A percentile compares a stretch with the other conserved stretches of the same genome.
Conservation (phyloP, 2,113 vertebrate genomes). For the Phoenicopterus ruber region DNA sequence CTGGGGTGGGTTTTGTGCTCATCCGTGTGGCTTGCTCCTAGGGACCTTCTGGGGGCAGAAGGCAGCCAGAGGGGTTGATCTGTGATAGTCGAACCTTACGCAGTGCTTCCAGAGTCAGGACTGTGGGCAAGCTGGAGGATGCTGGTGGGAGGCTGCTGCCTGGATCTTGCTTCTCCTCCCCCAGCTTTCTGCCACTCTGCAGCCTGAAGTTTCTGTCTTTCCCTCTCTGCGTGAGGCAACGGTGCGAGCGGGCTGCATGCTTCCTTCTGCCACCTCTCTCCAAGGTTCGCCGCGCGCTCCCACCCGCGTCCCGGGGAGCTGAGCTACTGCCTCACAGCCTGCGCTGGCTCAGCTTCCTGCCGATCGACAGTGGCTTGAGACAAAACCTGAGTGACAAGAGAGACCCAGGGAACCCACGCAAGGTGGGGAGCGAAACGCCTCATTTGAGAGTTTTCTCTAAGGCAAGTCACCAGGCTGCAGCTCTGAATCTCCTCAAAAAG, state of each 20-base stretch:
- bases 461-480: not conserved
- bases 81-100: not conserved
- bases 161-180: not conserved
- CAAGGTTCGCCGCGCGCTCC: rapidly evolving
- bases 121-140: not conserved
- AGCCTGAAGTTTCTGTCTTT: not conserved
- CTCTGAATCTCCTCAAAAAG: not conserved
- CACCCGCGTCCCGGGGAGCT: rapidly evolving
- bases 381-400: not conserved
- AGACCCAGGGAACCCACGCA: not conserved
- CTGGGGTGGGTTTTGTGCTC: not conserved
- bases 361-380: not conserved
- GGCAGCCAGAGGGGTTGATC: not conserved
- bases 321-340: not conserved
- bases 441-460: not conserved
- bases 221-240: not conserved
- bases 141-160: not conserved
- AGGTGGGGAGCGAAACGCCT: not conserved
- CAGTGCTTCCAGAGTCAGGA: not conserved
- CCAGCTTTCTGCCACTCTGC: not conserved
- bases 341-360: not conserved
- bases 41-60: too few relatives aligned
- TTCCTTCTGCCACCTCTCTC: not conserved
- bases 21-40: not conserved
- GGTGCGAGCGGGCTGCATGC: not conserved